Percentiles rank a stretch among this genome's conserved stretches.
Evolutionary conservation across 2,797 vertebrate genomes (phyloP).

Genomic region (Etheostoma nigrum): DNA sequence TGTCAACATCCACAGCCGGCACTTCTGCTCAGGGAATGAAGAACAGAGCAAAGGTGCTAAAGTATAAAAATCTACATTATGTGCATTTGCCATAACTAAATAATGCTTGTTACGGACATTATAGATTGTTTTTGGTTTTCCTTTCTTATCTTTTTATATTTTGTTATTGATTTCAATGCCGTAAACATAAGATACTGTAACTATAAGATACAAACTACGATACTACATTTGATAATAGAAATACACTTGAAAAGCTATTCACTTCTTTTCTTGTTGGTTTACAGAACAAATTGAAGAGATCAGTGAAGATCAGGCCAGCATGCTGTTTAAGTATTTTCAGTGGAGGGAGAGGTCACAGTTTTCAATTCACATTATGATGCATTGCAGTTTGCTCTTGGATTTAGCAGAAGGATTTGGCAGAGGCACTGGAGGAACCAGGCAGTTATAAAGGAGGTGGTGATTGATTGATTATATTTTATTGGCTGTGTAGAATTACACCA

Average conservation of each 20-base stretch:
- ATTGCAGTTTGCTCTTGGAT: constrained; percentile 47
- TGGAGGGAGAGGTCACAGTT: constrained; percentile 26
- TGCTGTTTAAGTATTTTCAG: constrained; percentile 15
- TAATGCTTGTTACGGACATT: neutral
- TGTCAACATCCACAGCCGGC: constrained; percentile 34
- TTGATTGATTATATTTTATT: constrained; percentile 53
- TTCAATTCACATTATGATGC: constrained; percentile 46
- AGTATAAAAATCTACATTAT: neutral
- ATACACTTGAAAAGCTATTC: neutral
- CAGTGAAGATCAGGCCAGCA: constrained; percentile 9
- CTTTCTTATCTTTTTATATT: neutral
- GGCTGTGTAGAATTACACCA: constrained; percentile 50
- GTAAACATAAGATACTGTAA: neutral
- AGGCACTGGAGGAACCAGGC: constrained; percentile 28
- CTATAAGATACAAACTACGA: neutral
- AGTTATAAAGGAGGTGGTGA: constrained; percentile 59
- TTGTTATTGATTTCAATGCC: neutral
- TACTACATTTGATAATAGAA: neutral
- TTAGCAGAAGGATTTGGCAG: constrained; percentile 56
- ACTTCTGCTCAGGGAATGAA: neutral
- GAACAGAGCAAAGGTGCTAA: constrained; percentile 22
- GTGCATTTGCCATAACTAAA: neutral
- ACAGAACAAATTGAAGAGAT: constrained; percentile 14
- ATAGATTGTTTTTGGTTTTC: neutral
- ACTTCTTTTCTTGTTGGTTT: constrained; percentile 8